Percentiles rank a stretch among this genome's conserved stretches.
Evolutionary conservation across 1,140 invertebrate genomes (phyloP).

Genomic region (Chlorops oryzae): DNA sequence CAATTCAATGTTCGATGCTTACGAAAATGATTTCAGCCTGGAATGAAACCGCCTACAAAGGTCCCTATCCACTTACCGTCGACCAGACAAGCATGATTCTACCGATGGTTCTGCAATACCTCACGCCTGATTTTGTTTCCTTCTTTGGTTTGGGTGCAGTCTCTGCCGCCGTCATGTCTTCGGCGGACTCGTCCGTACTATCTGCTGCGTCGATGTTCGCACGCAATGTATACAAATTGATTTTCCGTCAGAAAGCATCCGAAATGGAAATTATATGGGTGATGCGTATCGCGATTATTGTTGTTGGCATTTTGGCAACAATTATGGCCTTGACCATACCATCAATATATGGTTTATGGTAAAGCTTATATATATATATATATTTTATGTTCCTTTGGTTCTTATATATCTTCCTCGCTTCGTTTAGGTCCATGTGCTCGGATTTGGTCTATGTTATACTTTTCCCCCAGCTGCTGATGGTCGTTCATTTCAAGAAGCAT

Average conservation of each 20-base stretch:
- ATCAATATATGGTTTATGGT: slow-evolving; percentile 96
- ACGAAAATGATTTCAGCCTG: slow-evolving; percentile 60
- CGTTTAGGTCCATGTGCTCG: slow-evolving; percentile 82
- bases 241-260: slow-evolving; percentile 88
- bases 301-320: slow-evolving; percentile 88
- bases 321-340: slow-evolving; percentile 94
- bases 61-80: slow-evolving; percentile 64
- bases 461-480: slow-evolving; percentile 90
- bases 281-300: slow-evolving; percentile 87
- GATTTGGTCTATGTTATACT: slow-evolving; percentile 97
- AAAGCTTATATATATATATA: slow-evolving; percentile 15
- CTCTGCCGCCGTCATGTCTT: slow-evolving; percentile 97
- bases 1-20: not conserved
- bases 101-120: slow-evolving; percentile 92
- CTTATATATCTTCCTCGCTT: slow-evolving; percentile 8
- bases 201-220: slow-evolving; percentile 98
- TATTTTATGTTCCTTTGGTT: slow-evolving; percentile 11
- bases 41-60: slow-evolving; percentile 82
- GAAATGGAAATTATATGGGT: slow-evolving; percentile 98
- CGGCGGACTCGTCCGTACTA: slow-evolving; percentile 93
- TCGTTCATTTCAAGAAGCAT: slow-evolving; percentile 88
- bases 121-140: slow-evolving; percentile 89
- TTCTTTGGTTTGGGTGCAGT: slow-evolving; percentile 98
- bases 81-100: slow-evolving; percentile 88
- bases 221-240: slow-evolving; percentile 93